Base-by-base conservation (phyloP, 2,113 vertebrate genomes). In the Gallinago jamesoni region DNA sequence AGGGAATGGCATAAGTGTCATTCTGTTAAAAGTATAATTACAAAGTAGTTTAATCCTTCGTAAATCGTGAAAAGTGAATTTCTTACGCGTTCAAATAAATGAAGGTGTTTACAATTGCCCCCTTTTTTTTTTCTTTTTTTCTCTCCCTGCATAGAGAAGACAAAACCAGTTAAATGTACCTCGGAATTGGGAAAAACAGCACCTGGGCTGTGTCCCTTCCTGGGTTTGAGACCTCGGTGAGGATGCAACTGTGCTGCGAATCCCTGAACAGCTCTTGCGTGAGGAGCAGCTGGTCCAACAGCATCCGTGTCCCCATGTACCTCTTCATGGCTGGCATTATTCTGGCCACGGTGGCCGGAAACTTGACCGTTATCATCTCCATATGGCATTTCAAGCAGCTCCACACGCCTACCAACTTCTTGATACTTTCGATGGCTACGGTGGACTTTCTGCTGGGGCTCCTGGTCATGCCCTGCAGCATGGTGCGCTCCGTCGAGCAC, bases 381-480 rank as follows among this genome's bases (percentile, higher is more conserved):
- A 96, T 99, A 89, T 89, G 91, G 11, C 97, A 98, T 90, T 99
- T 98, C 96, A 98, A 98, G 85, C 97, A 98, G 85, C 98, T 99
- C 59, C 98, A 98, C 23, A 98, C 97, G 0, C 98, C 98, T 31
- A 98, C 98, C 9, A 99, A 99, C 78, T 98, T 98, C 93, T 95
- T 99, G 72, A 97, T 99, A 60, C 96, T 98, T 87, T 99, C 98
- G 15, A 98, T 99, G 98, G 98, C 98, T 52, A 93, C 94, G 0
- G 98, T 96, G 31, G 98, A 99, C 92, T 97, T 98, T 48, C 95
- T 99, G 16, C 87, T 99, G 64, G 98, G 98, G 39, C 95, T 94
- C 43, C 43, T 99, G 78, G 45, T 99, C 88, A 99, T 99, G 98
- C 98, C 99, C 25, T 98, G 98, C 48, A 99, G 98, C 74, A 98